phyloP scores from a whole-genome alignment of 2,797 vertebrate genomes.

The Premnoplex brunnescens region DNA sequence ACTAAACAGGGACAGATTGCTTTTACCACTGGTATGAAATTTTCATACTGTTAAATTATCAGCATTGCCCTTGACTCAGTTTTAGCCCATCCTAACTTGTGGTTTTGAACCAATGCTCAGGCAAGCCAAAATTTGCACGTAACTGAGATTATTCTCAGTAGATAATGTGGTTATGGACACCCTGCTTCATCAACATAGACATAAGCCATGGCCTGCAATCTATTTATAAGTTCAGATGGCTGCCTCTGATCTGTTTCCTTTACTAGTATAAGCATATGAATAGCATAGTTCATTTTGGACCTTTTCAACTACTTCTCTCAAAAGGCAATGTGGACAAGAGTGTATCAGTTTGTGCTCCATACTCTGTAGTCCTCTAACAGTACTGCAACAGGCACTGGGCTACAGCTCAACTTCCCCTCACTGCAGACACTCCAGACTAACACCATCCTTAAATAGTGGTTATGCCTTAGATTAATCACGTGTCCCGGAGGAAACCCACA shows the following conservation, averaged over 20 bases:
- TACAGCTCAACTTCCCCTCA: neutral
- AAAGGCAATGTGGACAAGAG: neutral
- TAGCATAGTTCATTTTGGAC: neutral
- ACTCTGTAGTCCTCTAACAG: neutral
- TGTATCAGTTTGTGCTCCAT: neutral
- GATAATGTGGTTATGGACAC: neutral
- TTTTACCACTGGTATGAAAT: neutral
- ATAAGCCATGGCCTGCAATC: neutral
- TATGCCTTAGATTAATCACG: neutral
- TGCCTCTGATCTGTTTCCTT: neutral
- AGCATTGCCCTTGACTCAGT: neutral
- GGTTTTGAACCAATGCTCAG: neutral
- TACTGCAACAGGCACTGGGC: accelerated
- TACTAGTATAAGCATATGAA: accelerated
- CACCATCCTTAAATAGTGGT: accelerated
- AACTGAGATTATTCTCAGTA: neutral
- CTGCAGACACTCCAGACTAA: neutral
- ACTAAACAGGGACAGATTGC: neutral
- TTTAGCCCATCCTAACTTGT: neutral
- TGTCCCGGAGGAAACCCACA: neutral
- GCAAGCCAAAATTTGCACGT: neutral
- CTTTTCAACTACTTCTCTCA: neutral
- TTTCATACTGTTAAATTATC: neutral
- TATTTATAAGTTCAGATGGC: neutral
- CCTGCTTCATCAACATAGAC: neutral